Percentiles rank a stretch among this genome's conserved stretches.
Evolutionary conservation across 2,113 vertebrate species (phyloP).

Genomic region (Scomber japonicus): DNA sequence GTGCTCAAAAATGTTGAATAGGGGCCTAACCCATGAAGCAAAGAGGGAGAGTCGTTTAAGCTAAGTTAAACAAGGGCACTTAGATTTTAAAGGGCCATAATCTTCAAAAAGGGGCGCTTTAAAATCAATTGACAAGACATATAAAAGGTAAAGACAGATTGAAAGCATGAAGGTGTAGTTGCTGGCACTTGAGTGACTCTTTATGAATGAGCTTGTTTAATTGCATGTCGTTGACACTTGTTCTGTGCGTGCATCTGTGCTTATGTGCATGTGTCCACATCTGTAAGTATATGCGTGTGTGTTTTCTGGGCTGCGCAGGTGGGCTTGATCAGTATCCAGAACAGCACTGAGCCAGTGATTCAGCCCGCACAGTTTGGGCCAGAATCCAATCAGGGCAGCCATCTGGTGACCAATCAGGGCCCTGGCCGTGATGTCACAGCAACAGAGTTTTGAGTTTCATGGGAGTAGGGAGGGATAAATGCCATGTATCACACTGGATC

Average conservation of each 20-base stretch:
- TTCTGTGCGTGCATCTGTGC: not conserved
- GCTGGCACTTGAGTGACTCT: constrained; percentile 60
- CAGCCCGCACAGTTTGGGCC: constrained; percentile 78
- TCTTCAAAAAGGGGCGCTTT: constrained; percentile 78
- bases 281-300: constrained; percentile 43
- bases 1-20: constrained; percentile 83
- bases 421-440: constrained; percentile 80
- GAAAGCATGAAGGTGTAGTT: constrained; percentile 58
- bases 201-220: constrained; percentile 68
- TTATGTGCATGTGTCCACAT: constrained; percentile 8
- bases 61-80: constrained; percentile 86
- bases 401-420: constrained; percentile 85
- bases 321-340: constrained; percentile 78
- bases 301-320: constrained; percentile 64
- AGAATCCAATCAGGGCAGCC: constrained; percentile 81
- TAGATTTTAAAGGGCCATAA: constrained; percentile 83
- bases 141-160: constrained; percentile 77
- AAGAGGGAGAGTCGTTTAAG: constrained; percentile 81
- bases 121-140: constrained; percentile 83
- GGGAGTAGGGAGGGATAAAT: constrained; percentile 69
- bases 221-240: constrained; percentile 59
- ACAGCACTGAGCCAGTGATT: constrained; percentile 78
- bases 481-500: constrained; percentile 75
- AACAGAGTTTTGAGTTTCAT: constrained; percentile 60
- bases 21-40: constrained; percentile 80